Evolutionary conservation across 1,140 invertebrate genomes (phyloP).

Genomic region (Cheumatopsyche charites): DNA sequence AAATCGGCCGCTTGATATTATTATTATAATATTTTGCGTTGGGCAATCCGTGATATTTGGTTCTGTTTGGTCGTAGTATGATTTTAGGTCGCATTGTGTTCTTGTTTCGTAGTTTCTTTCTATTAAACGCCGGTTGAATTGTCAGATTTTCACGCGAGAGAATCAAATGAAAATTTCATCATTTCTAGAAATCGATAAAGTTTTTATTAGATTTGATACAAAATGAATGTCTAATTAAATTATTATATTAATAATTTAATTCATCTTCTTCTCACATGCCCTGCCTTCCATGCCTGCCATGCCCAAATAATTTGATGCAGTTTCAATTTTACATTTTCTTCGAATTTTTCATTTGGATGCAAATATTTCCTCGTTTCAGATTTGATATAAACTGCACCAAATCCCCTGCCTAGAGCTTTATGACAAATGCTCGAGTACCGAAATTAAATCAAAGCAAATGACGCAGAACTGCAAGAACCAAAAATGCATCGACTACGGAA

Average conservation of each 20-base stretch:
- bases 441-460: slow-evolving; percentile 2
- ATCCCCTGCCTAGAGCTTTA: background rate
- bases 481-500: no score
- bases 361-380: background rate
- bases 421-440: background rate
- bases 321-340: no score
- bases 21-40: slow-evolving; percentile 4
- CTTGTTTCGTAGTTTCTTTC: no score
- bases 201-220: background rate
- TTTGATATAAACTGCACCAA: background rate
- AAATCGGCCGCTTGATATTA: background rate
- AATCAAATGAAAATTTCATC: no score
- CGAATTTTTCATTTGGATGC: background rate
- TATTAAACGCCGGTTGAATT: no score
- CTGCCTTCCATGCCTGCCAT: no score
- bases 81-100: no score
- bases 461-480: background rate
- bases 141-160: no score
- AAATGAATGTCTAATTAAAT: background rate
- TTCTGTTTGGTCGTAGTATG: background rate
- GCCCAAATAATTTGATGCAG: no score
- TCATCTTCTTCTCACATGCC: background rate
- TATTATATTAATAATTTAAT: background rate
- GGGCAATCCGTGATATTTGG: background rate
- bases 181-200: no score